A percentile compares a stretch with the other conserved stretches of the same genome.
phyloP scores from a whole-genome alignment of 2,113 vertebrate species.

The Coptodon bakossiorum region DNA sequence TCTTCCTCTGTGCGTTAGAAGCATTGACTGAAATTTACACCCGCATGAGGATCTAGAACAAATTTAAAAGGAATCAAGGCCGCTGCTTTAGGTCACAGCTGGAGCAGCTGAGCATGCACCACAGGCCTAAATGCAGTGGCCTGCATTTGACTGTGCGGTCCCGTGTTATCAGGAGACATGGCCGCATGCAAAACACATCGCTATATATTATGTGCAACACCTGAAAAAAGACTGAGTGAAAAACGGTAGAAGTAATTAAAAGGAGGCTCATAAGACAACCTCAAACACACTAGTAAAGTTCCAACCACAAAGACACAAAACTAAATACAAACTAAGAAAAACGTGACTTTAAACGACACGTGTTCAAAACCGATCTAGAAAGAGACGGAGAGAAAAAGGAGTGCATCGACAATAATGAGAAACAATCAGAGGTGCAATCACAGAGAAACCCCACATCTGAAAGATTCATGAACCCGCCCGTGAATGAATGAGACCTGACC shows the following conservation, averaged over 20 bases:
- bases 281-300: accelerated
- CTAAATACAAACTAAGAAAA: neutral
- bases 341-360: neutral
- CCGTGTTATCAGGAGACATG: neutral
- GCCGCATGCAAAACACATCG: neutral
- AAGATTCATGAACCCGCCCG: neutral
- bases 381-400: too few species aligned
- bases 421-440: neutral
- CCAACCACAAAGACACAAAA: neutral
- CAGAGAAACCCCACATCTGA: too few species aligned
- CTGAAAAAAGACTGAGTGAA: neutral
- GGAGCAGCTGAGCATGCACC: neutral
- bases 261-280: neutral
- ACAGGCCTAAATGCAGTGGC: neutral
- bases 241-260: neutral
- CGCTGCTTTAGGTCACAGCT: neutral
- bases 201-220: neutral
- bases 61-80: neutral
- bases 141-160: neutral
- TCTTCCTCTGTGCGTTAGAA: neutral
- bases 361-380: neutral
- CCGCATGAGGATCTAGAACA: neutral
- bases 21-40: neutral
- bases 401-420: neutral
- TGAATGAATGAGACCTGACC: neutral